Base-by-base conservation (phyloP, 2,888 invertebrate genomes). In the Cremastinae sp. region DNA sequence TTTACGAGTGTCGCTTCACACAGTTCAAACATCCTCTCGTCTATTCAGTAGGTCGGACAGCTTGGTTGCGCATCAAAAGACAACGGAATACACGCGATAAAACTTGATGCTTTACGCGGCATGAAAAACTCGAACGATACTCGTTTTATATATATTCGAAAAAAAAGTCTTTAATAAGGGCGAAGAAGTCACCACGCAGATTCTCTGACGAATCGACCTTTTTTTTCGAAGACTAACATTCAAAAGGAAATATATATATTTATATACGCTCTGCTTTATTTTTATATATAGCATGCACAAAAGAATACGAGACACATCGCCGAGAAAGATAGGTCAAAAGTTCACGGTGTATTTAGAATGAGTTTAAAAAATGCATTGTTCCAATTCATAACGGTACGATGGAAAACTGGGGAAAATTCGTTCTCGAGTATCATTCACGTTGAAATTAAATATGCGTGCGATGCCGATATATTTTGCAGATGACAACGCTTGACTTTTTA, bases 281-380 rank as follows among this genome's bases (percentile, higher is more conserved):
- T n/a, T n/a, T 49, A 45, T 36, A 41, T 14, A 64, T 62, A 34
- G 18, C 18, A 28, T 4, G n/a, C n/a, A n/a, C n/a, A 64, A 14
- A 10, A 10, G 7, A 8, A 10, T 22, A 51, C 18, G 12, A 49
- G 9, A 20, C 20, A 22, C 20, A 18, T 12, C 5, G 5, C 10
- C 9, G 38, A 2, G 47, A 8, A n/a, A 49, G 59, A 47, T 56
- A 16, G 77, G 77, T 77, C 77, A 74, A 74, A 47, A 74, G 77
- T 77, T 77, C 77, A 70, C 49, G 74, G 66, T 22, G 22, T 49
- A 61, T 70, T 62, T 56, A 16, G 59, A 41, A 28, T 38, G 20
- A 61, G 51, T 1, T 54, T 59, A 12, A 38, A 72, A 64, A 53
- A 69, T 72, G 28, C 34, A 72, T 68, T 22, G 51, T 34, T 8